Evolutionary conservation across 2,797 vertebrate species (phyloP), one percentile per base, ranked within the genome.

Genomic region (Necrosyrtes monachus): DNA sequence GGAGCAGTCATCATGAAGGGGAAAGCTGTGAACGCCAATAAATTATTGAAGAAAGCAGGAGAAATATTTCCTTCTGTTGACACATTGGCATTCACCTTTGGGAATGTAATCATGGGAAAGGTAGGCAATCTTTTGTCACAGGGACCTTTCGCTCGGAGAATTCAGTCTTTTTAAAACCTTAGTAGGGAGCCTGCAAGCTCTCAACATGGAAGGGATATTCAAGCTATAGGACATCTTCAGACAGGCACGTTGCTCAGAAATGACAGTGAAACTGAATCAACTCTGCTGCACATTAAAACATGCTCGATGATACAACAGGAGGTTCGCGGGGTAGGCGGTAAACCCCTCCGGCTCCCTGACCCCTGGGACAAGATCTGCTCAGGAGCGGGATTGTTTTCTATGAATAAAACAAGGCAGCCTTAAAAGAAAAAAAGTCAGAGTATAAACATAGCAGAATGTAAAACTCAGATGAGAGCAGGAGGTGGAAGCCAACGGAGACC

Each of bases 61-160:
- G 96, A 97, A 96, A 96, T 97, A 97, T 96, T 97, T 97, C 92
- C 90, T 95, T 96, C 95, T 95, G 96, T 94, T 97, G 95, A 97
- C 96, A 97, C 94, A 85, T n/a, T 96, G 95, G 75, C 92, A 94
- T 96, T 97, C 95, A 97, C 94, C 96, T 97, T 96, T 96, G 92
- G 93, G 93, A 96, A 97, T 92, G 95, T 95, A 97, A 97, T 97
- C 93, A 97, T 93, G 90, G 90, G 84, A 96, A 93, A 96, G 88
- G 93, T 94, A 97, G 92, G 84, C 94, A 97, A 93, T 96, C 94
- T 97, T 97, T 96, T 92, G 94, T 96, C 95, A 93, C 85, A 92
- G 81, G 90, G 94, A 96, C 81, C 88, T 94, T 95, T 92, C 3
- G 6, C 74, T 92, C 7, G 0, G 88, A 93, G 77, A 93, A 92